These are phyloP conservation scores for Scolanthus callimorphus DNA, from an alignment of 92 coral and sea anemone species.

Conservation along the genomic window DNA sequence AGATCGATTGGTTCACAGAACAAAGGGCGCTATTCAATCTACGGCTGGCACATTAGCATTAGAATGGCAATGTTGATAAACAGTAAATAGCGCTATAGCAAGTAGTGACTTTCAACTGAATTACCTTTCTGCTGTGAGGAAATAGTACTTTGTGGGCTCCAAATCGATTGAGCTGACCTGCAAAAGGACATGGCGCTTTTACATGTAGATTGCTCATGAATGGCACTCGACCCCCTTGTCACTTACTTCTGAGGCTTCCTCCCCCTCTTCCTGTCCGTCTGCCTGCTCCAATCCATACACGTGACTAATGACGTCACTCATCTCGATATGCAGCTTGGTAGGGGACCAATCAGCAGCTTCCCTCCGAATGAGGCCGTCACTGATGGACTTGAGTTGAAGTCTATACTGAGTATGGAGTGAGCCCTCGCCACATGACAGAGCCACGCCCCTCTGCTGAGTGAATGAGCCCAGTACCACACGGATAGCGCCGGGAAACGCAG, in stretches of 20 bases:
- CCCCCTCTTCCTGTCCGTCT: constrained; percentile 59
- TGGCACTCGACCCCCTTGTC: no score
- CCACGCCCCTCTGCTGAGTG: constrained; percentile 89
- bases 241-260: constrained; percentile 61
- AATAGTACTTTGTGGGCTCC: constrained; percentile 84
- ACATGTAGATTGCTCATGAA: no score
- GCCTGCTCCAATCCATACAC: constrained; percentile 91
- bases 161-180: constrained; percentile 83
- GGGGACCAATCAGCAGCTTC: constrained; percentile 94
- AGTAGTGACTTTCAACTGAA: neutral
- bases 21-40: no score
- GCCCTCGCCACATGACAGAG: constrained; percentile 77
- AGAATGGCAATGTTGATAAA: no score
- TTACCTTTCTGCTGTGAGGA: constrained; percentile 68
- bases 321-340: constrained; percentile 81
- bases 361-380: constrained; percentile 81
- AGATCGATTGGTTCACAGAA: no score
- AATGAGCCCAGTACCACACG: constrained; percentile 94
- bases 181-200: no score
- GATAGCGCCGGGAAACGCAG: constrained; percentile 86
- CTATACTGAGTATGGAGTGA: constrained; percentile 71
- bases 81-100: no score
- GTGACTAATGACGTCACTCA: constrained; percentile 87
- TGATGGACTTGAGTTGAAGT: constrained; percentile 63
- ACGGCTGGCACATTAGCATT: no score